A percentile compares a stretch with the other conserved stretches of the same genome.
These are phyloP conservation scores for Epinephelus coioides DNA, from an alignment of 2,797 vertebrate genomes.

Conservation along the genomic window DNA sequence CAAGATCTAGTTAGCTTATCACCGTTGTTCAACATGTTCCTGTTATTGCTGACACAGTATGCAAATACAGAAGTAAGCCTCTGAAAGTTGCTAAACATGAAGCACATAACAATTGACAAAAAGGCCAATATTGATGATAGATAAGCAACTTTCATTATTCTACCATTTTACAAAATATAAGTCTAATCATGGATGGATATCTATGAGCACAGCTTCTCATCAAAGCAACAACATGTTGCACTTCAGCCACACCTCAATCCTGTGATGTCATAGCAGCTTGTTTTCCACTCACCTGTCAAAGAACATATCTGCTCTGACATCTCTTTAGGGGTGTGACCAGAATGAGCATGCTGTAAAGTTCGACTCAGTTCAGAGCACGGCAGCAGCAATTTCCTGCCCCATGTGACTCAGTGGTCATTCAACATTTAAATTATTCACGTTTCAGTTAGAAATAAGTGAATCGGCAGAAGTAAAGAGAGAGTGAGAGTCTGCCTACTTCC, in stretches of 20 bases:
- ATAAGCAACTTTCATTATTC: neutral
- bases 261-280: conserved; percentile 28
- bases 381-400: neutral
- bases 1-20: neutral
- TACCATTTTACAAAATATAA: neutral
- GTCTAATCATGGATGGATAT: neutral
- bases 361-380: neutral
- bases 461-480: neutral
- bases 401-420: conserved; percentile 17
- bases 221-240: neutral
- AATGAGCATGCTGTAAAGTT: neutral
- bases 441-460: neutral
- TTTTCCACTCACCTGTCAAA: conserved; percentile 6
- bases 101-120: neutral
- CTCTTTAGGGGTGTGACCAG: conserved; percentile 6
- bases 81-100: neutral
- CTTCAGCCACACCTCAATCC: conserved; percentile 20
- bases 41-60: neutral
- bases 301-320: conserved; percentile 10
- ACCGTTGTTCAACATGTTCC: neutral
- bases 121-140: neutral
- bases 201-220: no score
- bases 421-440: neutral
- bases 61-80: neutral
- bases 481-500: neutral